Evolutionary conservation across 2,797 vertebrate species (phyloP).

Genomic region (Decapterus maruadsi): DNA sequence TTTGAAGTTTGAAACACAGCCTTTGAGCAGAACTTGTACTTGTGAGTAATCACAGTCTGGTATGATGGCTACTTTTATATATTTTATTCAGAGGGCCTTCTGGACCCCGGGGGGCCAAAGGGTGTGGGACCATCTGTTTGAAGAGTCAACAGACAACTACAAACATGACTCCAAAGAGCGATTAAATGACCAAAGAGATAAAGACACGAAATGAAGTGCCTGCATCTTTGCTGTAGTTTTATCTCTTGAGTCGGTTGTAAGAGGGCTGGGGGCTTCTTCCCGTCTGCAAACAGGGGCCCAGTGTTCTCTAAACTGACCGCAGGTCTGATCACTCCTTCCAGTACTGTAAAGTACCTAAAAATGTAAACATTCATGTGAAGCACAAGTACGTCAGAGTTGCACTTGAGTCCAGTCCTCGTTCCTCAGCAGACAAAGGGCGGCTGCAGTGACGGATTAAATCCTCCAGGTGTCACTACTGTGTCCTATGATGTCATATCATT

Average conservation of each 20-base stretch:
- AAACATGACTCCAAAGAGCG: background rate
- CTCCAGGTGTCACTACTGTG: slow-evolving; percentile 78
- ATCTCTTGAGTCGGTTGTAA: background rate
- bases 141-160: background rate
- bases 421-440: slow-evolving; percentile 54
- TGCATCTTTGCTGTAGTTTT: background rate
- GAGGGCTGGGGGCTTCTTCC: background rate
- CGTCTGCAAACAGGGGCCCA: background rate
- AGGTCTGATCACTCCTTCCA: background rate
- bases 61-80: too few species aligned
- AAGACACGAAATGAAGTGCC: background rate
- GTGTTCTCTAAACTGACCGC: background rate
- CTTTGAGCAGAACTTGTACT: too few species aligned
- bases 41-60: too few species aligned
- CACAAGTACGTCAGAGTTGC: background rate
- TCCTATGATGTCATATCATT: slow-evolving; percentile 75
- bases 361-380: background rate
- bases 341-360: too few species aligned
- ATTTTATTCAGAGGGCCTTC: too few species aligned
- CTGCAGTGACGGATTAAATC: slow-evolving; percentile 55
- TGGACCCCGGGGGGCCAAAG: too few species aligned
- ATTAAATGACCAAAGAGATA: background rate
- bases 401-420: background rate
- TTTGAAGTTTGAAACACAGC: too few species aligned
- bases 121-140: too few species aligned